Evolutionary conservation across 2,113 vertebrate genomes (phyloP).

Genomic region (Menidia beryllina): DNA sequence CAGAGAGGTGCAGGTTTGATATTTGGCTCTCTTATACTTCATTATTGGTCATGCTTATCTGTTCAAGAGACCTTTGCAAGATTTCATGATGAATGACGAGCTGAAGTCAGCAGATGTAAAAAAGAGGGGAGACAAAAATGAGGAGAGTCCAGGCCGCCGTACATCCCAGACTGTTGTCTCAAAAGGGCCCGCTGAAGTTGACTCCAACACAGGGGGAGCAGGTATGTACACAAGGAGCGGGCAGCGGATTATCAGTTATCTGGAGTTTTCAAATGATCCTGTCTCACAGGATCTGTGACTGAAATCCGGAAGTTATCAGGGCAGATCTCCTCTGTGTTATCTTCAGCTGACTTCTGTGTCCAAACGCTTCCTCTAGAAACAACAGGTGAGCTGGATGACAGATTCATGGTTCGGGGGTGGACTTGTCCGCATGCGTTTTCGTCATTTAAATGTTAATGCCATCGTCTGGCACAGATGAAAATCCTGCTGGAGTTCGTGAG

Average conservation of each 20-base stretch:
- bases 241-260: too few relatives aligned
- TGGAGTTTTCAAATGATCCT: too few relatives aligned
- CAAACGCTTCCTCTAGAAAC: conserved; percentile 6
- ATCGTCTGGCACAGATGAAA: conserved; percentile 15
- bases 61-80: conserved; percentile 3
- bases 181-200: not conserved
- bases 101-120: not conserved
- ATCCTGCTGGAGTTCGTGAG: not conserved
- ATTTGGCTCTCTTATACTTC: not conserved
- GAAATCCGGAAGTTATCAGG: conserved; percentile 34
- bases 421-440: not conserved
- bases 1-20: too few relatives aligned
- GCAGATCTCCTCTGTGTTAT: conserved; percentile 26
- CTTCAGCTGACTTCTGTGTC: conserved; percentile 33
- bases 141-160: not conserved
- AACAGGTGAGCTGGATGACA: conserved; percentile 14
- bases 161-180: not conserved
- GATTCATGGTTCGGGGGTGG: not conserved
- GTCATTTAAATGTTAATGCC: not conserved
- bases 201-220: conserved; percentile 15
- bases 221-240: conserved; percentile 22
- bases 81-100: conserved; percentile 39
- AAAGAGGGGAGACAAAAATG: conserved; percentile 18
- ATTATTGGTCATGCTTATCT: not conserved
- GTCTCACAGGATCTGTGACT: conserved; percentile 23